phyloP scores from a whole-genome alignment of 2,888 invertebrate species.

The Orchesellides sinensis region DNA sequence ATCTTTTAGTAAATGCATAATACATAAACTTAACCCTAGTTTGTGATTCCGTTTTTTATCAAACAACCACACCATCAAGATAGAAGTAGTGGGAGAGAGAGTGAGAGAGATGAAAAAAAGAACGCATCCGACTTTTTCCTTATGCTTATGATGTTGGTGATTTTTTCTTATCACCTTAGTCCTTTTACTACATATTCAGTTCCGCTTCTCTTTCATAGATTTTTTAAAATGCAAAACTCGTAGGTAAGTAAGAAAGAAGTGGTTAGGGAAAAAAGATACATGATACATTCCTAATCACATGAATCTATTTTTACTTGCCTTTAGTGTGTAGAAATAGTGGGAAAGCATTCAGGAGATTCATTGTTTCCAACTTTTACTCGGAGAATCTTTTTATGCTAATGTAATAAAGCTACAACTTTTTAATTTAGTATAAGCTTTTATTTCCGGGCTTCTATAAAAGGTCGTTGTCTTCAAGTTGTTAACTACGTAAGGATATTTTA shows the following conservation, averaged over 20 bases:
- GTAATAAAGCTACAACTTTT: conserved; percentile 69
- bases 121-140: background rate
- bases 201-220: background rate
- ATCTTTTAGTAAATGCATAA: conserved; percentile 63
- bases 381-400: conserved; percentile 67
- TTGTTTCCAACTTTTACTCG: conserved; percentile 65
- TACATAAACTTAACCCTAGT: conserved; percentile 58
- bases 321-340: conserved; percentile 1
- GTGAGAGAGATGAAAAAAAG: background rate
- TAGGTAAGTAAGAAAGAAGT: background rate
- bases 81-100: background rate
- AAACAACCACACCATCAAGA: background rate
- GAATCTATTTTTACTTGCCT: conserved; percentile 48
- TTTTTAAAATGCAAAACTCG: conserved; percentile 4
- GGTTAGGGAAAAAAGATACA: conserved; percentile 30
- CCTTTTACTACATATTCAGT: background rate
- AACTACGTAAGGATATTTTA: background rate
- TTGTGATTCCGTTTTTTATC: conserved; percentile 16
- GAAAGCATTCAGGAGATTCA: conserved; percentile 46
- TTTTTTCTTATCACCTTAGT: background rate
- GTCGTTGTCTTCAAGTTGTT: background rate
- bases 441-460: conserved; percentile 15
- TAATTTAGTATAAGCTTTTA: conserved; percentile 66
- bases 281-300: conserved; percentile 59
- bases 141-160: background rate